Evolutionary conservation across 2,113 vertebrate genomes (phyloP).

Genomic region (Podiceps cristatus): DNA sequence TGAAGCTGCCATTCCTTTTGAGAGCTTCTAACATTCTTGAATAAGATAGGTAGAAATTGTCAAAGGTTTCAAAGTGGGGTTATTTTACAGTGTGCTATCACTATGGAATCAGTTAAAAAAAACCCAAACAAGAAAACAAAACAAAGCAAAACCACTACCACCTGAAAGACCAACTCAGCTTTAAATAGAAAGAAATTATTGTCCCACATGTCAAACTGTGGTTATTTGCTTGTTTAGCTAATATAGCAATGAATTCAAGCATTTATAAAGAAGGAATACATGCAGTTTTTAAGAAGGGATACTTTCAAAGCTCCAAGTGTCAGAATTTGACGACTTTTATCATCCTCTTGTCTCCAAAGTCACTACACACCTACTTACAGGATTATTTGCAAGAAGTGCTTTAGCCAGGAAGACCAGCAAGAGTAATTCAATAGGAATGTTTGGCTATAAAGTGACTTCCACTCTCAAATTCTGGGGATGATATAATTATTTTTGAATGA

Average conservation of each 20-base stretch:
- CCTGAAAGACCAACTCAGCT: background rate
- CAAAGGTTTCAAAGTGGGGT: background rate
- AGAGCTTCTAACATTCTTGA: background rate
- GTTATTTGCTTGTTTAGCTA: background rate
- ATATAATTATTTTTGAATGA: background rate
- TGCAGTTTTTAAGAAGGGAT: background rate
- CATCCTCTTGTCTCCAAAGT: background rate
- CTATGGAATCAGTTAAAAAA: background rate
- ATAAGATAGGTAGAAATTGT: background rate
- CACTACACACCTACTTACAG: background rate
- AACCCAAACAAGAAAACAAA: background rate
- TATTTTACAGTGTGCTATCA: background rate
- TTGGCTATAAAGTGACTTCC: background rate
- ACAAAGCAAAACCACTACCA: background rate
- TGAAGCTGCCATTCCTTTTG: background rate
- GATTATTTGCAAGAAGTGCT: background rate
- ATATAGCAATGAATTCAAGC: background rate
- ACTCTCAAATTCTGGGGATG: background rate
- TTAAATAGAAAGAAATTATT: background rate
- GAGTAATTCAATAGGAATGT: constrained; percentile 28
- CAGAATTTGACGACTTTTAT: constrained; percentile 6
- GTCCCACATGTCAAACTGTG: background rate
- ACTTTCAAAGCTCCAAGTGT: background rate
- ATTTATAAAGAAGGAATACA: background rate
- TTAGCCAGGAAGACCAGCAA: background rate